Evolutionary conservation across 2,888 invertebrate genomes (phyloP), one percentile per base, ranked within the genome.

Genomic region (Amiota mariae): DNA sequence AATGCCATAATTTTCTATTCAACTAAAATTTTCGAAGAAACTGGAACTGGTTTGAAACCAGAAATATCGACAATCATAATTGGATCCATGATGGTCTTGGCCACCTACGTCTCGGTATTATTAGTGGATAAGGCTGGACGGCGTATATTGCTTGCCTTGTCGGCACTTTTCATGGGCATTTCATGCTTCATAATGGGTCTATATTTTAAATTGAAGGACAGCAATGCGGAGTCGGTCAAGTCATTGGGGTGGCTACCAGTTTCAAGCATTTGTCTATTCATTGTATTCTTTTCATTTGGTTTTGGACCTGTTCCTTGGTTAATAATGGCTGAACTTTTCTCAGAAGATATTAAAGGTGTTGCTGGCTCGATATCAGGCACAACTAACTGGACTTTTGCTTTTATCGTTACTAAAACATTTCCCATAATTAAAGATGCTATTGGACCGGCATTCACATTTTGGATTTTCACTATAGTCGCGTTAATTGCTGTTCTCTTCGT

Each of bases 1-100:
- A 96, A 96, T 84, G 94, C 95, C 1, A 94, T 96, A 1, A 94
- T 96, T 76, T 95, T 96, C 88, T 96, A 95, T 81, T 92, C 94
- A 0, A 92, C 92, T 0, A 89, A 91, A 0, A 97, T 97, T 71
- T 97, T 97, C 88, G 85, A 90, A 66, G 91, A 80, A 1, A 87
- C 85, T 0, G 84, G 87, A 0, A 76, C 86, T 0, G 80, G 76
- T 0, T 89, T 95, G 10, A 89, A 91, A 2, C 88, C 93, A 0
- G 91, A 92, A 36, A 82, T 91, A 0, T 92, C 94, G 0, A 92
- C 95, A 0, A 95, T 97, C 12, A 92, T 96, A 49, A 93, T 97
- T 49, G 97, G 95, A 4, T 91, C 91, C 0, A 94, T 96, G 72
- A 96, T 96, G 90, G 94, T 95, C 8, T 11, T 82, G 2, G 84